A percentile compares a stretch with the other conserved stretches of the same genome.
phyloP scores from a whole-genome alignment of 2,888 invertebrate species.

The Idaea dimidiata region DNA sequence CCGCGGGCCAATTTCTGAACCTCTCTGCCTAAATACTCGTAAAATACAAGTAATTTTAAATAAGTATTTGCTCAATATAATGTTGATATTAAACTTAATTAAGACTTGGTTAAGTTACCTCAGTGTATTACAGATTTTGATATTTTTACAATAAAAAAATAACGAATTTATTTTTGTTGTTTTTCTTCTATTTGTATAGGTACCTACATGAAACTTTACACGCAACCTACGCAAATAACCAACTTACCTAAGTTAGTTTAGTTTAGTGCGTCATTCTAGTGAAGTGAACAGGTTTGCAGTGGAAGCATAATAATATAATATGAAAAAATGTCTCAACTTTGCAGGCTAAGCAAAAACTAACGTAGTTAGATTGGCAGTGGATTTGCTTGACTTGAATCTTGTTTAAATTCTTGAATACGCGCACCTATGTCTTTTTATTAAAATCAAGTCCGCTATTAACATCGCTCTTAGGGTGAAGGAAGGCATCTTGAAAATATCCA shows the following conservation, averaged over 20 bases:
- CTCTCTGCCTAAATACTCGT: too few species aligned
- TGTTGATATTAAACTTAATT: conserved; percentile 3
- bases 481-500: too few species aligned
- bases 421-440: too few species aligned
- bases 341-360: not conserved
- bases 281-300: not conserved
- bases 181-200: not conserved
- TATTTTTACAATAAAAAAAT: conserved; percentile 16
- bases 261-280: too few species aligned
- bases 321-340: not conserved
- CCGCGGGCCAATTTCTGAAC: too few species aligned
- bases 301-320: too few species aligned
- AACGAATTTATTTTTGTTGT: conserved; percentile 4
- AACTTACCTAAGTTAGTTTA: not conserved
- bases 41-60: conserved; percentile 4
- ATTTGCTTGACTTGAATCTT: too few species aligned
- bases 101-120: conserved; percentile 12
- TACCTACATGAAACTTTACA: not conserved
- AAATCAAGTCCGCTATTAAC: too few species aligned
- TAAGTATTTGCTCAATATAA: conserved; percentile 19
- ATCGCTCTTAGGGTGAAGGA: too few species aligned
- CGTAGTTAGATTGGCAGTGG: too few species aligned
- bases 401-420: too few species aligned
- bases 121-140: conserved; percentile 13
- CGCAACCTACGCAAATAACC: not conserved